phyloP scores from a whole-genome alignment of 2,797 vertebrate species.

The Prionace glauca region DNA sequence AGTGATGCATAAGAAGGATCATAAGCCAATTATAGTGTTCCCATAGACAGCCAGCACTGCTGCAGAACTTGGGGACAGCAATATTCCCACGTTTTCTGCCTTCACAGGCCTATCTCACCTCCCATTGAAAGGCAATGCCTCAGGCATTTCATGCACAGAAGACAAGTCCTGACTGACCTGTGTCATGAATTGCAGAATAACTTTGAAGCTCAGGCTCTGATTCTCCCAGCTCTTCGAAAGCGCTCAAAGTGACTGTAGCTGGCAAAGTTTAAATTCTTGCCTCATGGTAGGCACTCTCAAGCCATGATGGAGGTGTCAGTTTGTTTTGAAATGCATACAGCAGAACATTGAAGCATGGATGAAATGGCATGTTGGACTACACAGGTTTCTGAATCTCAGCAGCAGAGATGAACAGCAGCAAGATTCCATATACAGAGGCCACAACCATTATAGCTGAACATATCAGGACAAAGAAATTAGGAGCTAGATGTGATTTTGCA shows the following conservation, averaged over 20 bases:
- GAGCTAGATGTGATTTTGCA: not conserved
- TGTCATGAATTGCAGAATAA: slow-evolving; percentile 14
- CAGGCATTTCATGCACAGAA: not conserved
- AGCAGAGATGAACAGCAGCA: not conserved
- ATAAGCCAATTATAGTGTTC: slow-evolving; percentile 14
- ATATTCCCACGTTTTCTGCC: not conserved
- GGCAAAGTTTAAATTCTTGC: no score
- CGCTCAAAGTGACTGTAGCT: not conserved
- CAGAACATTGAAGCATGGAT: not conserved
- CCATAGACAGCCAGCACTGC: not conserved
- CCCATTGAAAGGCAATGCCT: not conserved
- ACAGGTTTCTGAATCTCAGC: not conserved
- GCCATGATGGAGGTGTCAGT: not conserved
- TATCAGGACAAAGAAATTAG: not conserved
- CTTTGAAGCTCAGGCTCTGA: not conserved
- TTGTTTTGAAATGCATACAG: not conserved
- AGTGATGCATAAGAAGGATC: not conserved
- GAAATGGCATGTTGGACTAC: not conserved
- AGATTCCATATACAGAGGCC: not conserved
- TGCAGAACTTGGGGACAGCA: not conserved
- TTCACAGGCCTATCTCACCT: not conserved
- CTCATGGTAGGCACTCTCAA: not conserved
- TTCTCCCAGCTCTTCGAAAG: not conserved
- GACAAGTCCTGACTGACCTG: slow-evolving; percentile 1
- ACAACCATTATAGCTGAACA: not conserved